Evolutionary conservation across 1,140 invertebrate genomes (phyloP).

Genomic region (Formica selysi): DNA sequence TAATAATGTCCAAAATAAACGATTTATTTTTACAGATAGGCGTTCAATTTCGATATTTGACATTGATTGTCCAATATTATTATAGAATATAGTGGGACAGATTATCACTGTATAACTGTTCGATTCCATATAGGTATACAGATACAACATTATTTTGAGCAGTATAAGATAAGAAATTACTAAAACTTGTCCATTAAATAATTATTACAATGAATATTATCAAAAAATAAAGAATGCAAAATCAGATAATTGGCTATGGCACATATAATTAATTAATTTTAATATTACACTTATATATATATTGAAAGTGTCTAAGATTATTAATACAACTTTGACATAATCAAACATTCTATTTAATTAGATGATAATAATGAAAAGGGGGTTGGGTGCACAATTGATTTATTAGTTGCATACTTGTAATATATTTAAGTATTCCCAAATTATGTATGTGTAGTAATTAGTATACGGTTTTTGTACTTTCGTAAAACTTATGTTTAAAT

Average conservation of each 20-base stretch:
- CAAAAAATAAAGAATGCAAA: not conserved
- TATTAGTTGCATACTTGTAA: not conserved
- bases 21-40: slow-evolving; percentile 5
- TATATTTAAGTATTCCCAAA: not conserved
- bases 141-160: not conserved
- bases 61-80: not conserved
- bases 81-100: not conserved
- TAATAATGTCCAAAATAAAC: not conserved
- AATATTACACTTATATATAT: not conserved
- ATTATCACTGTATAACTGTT: slow-evolving; percentile 1
- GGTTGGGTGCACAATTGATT: not conserved
- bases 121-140: not conserved
- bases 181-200: not conserved
- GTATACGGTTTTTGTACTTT: not conserved
- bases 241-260: not conserved
- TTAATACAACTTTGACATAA: not conserved
- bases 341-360: not conserved
- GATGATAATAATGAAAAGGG: not conserved
- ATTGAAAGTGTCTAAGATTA: not conserved
- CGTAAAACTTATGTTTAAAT: not conserved
- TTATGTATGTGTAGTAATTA: not conserved
- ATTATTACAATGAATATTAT: slow-evolving; percentile 12
- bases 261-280: slow-evolving; percentile 15
- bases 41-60: slow-evolving; percentile 1
- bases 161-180: not conserved